Base-by-base conservation (phyloP, 1,140 invertebrate genomes). In the Venustaconcha ellipsiformis region DNA sequence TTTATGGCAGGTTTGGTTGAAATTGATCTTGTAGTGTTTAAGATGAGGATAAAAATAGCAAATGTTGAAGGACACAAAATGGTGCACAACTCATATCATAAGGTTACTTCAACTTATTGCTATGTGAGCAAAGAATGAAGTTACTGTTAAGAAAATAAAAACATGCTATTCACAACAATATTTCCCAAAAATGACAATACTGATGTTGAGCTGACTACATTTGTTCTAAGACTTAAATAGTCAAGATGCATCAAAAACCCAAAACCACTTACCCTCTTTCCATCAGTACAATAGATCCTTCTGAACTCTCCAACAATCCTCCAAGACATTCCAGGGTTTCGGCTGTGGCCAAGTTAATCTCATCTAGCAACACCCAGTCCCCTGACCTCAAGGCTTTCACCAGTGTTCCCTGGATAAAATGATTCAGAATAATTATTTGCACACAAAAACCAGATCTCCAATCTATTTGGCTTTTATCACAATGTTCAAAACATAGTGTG, bases 321-420 rank as follows among this genome's bases (percentile, higher is more conserved):
- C 95, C 95, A 14, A 99, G 91, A 90, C 97, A 99, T 86, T 99
- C 96, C 59, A 99, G 92, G 18, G 97, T 99, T 91, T 99, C 98
- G 0, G 96, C 94, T 64, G 95, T 95, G 0, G 98, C 97, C 74
- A 99, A 92, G 91, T 99, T 99, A 37, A 99, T 99, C 92, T 99
- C 98, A 89, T 99, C 98, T 56, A 99, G 88, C 23, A 99, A 89
- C 57, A 99, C 94, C 98, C 98, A 99, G 83, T 97, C 92, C 89
- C 93, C 97, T 83, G 96, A 92, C 88, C 94, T 93, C 78, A 99
- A 92, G 14, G 97, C 97, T 90, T 94, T 96, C 2, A 99, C 94
- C 76, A 99, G 91, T 77, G 94, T 95, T 23, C 98, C 97, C 90
- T 92, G 56, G 23, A 81, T 75, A 75, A 78, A 80, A 59, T 73